Base-by-base conservation (phyloP, 2,888 invertebrate genomes). In the Perizoma affinitatum region DNA sequence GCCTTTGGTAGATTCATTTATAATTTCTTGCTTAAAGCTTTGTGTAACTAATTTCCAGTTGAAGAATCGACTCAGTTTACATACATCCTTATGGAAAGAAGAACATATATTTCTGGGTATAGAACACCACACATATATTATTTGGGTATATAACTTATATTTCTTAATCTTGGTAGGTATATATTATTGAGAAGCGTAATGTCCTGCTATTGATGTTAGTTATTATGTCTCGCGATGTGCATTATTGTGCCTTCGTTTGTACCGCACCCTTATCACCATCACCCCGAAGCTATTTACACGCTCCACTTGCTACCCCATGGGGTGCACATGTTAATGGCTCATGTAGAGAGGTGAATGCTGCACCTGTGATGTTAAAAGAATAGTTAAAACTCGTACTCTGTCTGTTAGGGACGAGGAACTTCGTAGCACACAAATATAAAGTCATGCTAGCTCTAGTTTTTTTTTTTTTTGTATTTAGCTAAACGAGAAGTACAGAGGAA, bases 261-360 rank as follows among this genome's bases (percentile, higher is more conserved):
- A 43, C 22, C 54, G 10, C 60, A 60, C 67, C 58, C 62, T 53
- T 47, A 45, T 52, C 59, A n/a, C n/a, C n/a, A 59, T 54, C 70
- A 66, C 69, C 73, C 71, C 60, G 55, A 54, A 67, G 68, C 70
- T 69, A 67, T 74, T 74, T 70, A 69, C 73, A 68, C 73, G 71
- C 73, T 76, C 71, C 73, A 79, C 71, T 79, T 68, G 67, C 67
- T 66, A 71, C 78, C 76, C 76, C 43, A 47, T 61, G 63, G 67
- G 66, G 68, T 69, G 64, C 53, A 56, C 61, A 54, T 63, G 63
- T 67, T 69, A 68, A 70, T 65, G 68, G 66, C 64, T 69, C 61
- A 54, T 56, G 47, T 45, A 53, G 61, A 63, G 63, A 62, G 57
- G 65, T 62, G 44, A 63, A 65, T 64, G 48, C 48, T 56, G 47